A percentile compares a stretch with the other conserved stretches of the same genome.
phyloP scores from a whole-genome alignment of 2,888 invertebrate genomes.

The Acanthosepion esculentum region DNA sequence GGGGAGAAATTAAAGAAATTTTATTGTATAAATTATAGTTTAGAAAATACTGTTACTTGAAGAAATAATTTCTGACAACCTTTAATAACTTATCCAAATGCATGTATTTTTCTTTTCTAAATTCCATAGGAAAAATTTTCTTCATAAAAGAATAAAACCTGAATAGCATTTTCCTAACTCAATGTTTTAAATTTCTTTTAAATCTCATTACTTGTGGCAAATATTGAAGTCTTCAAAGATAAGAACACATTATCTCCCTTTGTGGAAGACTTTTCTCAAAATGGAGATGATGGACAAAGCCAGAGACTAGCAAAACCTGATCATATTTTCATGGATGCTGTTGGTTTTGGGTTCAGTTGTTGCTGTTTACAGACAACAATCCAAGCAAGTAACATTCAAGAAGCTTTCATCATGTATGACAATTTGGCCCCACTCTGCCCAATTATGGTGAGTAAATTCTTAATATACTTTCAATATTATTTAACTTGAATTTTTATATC shows the following conservation, averaged over 20 bases:
- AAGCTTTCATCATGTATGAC: constrained; percentile 96
- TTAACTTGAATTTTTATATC: no score
- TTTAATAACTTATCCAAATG: no score
- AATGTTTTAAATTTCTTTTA: neutral
- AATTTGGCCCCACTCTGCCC: constrained; percentile 97
- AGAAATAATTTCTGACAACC: no score
- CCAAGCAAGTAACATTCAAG: constrained; percentile 95
- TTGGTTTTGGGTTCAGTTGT: constrained; percentile 99
- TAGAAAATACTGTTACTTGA: no score
- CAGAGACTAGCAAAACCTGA: constrained; percentile 84
- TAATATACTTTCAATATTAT: no score
- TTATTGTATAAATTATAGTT: no score
- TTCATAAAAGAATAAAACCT: no score
- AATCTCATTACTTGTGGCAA: neutral
- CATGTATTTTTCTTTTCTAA: no score
- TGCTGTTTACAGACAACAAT: constrained; percentile 93
- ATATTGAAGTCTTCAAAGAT: constrained; percentile 86
- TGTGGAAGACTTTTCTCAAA: constrained; percentile 78
- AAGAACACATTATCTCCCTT: constrained; percentile 83
- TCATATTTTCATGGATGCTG: constrained; percentile 98
- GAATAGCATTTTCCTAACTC: neutral
- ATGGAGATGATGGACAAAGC: constrained; percentile 80
- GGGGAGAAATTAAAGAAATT: no score
- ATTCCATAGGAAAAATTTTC: no score
- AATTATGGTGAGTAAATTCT: constrained; percentile 85